Base-by-base conservation (phyloP, 2,797 vertebrate species). In the Orientallactaga sibirica region DNA sequence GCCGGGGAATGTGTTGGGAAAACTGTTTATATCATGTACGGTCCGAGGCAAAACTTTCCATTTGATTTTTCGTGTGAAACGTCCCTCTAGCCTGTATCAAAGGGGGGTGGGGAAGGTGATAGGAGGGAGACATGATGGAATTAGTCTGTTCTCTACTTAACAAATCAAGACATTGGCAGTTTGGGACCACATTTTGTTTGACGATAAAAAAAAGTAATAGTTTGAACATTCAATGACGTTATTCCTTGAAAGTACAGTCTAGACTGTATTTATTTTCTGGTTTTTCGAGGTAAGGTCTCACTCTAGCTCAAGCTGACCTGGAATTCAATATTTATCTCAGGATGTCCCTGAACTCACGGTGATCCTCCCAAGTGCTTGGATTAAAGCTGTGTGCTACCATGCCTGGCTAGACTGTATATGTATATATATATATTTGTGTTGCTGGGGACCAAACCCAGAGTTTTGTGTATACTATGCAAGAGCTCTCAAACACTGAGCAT, bases 141-240 rank as follows among this genome's bases (percentile, higher is more conserved):
- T 84, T 86, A n/a, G n/a, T 58, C 20, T 78, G 5, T 66, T 86
- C 48, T 73, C 24, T 43, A 27, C 37, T 90, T 92, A 67, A 87
- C 24, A 78, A 55, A 94, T 66, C 61, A 89, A 75, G 66, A 81
- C 41, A 86, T 75, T 78, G 62, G 19, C 67, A 64, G 25, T 82
- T 83, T 88, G 79, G 43, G 19, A 52, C 61, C 43, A 25, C 43
- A 68, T 75, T 97, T 84, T 83, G 25, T 79, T 71, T 84, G 5
- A 58, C 48, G 82, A 48, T 58, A 24, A 64, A 64, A 64, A 77
- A 86, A 77, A 24, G 22, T 78, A 66, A 29, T 22, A 58, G 62
- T 71, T 82, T 91, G 67, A 89, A 52, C 87, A 71, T 88, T 92
- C 27, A 29, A 0, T 77, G 16, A 73, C 68, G 3, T 83, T 86